phyloP scores from a whole-genome alignment of 2,888 invertebrate species.

The Silvanus unidentatus region DNA sequence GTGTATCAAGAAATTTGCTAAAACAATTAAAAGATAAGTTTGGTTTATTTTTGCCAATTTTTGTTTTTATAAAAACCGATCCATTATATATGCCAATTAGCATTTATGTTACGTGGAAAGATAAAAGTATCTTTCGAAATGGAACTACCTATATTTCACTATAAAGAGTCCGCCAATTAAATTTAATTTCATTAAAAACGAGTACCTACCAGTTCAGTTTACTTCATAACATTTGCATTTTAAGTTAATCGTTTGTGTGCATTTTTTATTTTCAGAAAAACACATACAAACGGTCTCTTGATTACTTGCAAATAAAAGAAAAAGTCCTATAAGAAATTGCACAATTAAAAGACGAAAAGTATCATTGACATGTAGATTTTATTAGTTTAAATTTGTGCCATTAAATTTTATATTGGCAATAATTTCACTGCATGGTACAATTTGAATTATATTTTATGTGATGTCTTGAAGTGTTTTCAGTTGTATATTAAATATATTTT shows the following conservation, averaged over 20 bases:
- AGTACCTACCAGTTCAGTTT: slow-evolving; percentile 21
- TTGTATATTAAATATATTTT: background rate
- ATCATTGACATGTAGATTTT: slow-evolving; percentile 5
- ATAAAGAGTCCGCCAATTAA: slow-evolving; percentile 32
- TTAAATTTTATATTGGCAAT: slow-evolving; percentile 17
- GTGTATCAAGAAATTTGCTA: too few relatives aligned
- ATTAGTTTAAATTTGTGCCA: slow-evolving; percentile 4
- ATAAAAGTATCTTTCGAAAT: slow-evolving; percentile 31
- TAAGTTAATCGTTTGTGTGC: slow-evolving; percentile 5
- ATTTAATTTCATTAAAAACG: slow-evolving; percentile 34
- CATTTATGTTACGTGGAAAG: slow-evolving; percentile 27
- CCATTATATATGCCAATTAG: slow-evolving; percentile 31
- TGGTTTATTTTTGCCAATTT: too few relatives aligned
- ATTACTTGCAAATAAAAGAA: background rate
- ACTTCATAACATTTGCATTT: slow-evolving; percentile 20
- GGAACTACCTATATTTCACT: slow-evolving; percentile 22
- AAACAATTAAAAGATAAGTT: too few relatives aligned
- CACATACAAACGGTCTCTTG: background rate
- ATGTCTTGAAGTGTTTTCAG: background rate
- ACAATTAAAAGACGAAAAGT: background rate
- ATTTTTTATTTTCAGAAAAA: background rate
- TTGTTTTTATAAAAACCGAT: too few relatives aligned
- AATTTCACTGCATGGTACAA: slow-evolving; percentile 14
- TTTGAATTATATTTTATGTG: slow-evolving; percentile 14
- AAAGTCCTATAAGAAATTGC: background rate